Percentiles rank a stretch among this genome's conserved stretches.
Conservation (phyloP, 2,888 invertebrate genomes). For the Ischnura elegans region DNA sequence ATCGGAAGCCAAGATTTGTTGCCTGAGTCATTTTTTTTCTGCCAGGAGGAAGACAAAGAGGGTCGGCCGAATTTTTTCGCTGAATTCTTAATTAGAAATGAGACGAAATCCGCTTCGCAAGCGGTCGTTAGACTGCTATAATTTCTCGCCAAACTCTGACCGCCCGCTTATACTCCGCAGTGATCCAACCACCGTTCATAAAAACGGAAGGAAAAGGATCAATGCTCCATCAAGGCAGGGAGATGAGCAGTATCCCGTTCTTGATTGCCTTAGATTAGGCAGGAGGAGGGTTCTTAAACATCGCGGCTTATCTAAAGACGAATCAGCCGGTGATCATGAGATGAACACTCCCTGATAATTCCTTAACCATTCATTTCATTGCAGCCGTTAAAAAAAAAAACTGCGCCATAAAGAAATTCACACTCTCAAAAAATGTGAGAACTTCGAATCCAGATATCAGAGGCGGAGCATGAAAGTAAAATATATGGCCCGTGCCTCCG, state of each 20-base stretch:
- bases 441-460: too few relatives aligned
- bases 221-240: background rate
- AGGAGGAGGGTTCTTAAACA: background rate
- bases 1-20: background rate
- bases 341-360: background rate
- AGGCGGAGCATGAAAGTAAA: background rate
- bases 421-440: background rate
- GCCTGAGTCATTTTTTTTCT: background rate
- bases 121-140: background rate
- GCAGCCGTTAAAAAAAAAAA: background rate
- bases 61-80: background rate
- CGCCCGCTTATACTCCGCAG: background rate
- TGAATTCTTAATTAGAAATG: background rate
- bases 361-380: background rate
- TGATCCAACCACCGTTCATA: background rate
- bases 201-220: background rate
- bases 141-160: background rate
- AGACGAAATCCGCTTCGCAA: background rate
- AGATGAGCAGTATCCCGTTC: background rate
- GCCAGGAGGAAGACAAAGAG: background rate
- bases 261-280: background rate
- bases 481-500: background rate
- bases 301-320: background rate
- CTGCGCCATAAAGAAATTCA: background rate
- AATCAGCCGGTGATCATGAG: background rate